These are phyloP conservation scores for Myanophis thanlyinensis DNA, from an alignment of 2,113 vertebrate genomes.

Conservation along the genomic window DNA sequence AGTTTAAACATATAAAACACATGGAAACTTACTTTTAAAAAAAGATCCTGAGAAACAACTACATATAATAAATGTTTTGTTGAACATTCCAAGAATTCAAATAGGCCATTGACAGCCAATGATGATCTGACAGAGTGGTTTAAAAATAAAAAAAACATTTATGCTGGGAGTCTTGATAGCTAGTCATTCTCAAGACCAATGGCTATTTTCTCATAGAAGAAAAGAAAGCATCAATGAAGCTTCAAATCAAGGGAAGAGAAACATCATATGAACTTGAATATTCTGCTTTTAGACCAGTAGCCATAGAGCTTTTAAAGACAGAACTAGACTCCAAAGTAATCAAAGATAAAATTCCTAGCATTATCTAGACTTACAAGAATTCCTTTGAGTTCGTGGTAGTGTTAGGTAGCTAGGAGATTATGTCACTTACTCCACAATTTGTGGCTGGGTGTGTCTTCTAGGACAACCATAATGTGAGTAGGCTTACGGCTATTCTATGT, in stretches of 20 bases:
- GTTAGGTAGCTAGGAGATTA: not conserved
- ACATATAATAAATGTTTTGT: not conserved
- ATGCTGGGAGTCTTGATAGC: not conserved
- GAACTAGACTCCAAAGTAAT: not conserved
- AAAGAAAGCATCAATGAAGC: not conserved
- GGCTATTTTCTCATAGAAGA: not conserved
- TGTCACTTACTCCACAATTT: not conserved
- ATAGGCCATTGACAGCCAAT: not conserved
- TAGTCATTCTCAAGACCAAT: not conserved
- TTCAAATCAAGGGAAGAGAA: not conserved
- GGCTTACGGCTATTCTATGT: not conserved
- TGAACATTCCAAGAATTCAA: not conserved
- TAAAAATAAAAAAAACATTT: not conserved
- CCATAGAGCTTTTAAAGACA: not conserved
- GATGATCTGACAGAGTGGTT: not conserved
- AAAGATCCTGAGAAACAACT: not conserved
- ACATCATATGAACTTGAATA: not conserved
- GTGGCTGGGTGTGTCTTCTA: not conserved
- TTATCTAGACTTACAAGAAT: not conserved
- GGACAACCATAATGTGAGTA: not conserved
- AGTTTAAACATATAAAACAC: not conserved
- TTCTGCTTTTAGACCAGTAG: not conserved
- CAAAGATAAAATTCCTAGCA: not conserved
- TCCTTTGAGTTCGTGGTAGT: not conserved
- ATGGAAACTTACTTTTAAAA: not conserved